Evolutionary conservation across 1,140 invertebrate species (phyloP).

Genomic region (Drosophila arizonae): DNA sequence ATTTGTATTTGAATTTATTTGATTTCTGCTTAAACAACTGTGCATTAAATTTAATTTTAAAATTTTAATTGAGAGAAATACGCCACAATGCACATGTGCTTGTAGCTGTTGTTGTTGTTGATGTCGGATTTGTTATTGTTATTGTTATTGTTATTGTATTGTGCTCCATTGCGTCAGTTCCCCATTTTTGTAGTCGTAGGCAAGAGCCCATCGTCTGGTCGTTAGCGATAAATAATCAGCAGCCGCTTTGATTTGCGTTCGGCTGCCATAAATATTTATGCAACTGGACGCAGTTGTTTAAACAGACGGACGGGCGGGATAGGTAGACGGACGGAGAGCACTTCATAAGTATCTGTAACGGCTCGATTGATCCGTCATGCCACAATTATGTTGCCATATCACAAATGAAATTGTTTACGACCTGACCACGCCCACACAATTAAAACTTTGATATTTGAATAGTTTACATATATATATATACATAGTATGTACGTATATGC

Average conservation of each 20-base stretch:
- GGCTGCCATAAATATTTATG: constrained; percentile 76
- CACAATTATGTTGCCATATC: constrained; percentile 18
- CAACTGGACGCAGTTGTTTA: constrained; percentile 65
- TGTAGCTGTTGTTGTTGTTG: constrained; percentile 34
- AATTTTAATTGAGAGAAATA: constrained; percentile 41
- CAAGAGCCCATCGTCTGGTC: constrained; percentile 35
- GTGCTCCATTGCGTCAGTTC: constrained; percentile 43
- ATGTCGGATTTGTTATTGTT: constrained; percentile 12
- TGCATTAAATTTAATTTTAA: constrained; percentile 66
- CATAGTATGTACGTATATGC: background rate
- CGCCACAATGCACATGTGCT: constrained; percentile 64
- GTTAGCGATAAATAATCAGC: constrained; percentile 71
- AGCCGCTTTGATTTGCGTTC: constrained; percentile 44
- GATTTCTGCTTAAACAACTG: constrained; percentile 55
- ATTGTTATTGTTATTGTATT: constrained; percentile 11
- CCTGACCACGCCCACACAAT: constrained; percentile 66
- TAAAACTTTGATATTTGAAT: constrained; percentile 44
- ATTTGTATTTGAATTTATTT: constrained; percentile 10
- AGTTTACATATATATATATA: background rate
- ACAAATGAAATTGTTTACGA: constrained; percentile 53
- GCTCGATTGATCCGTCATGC: constrained; percentile 6
- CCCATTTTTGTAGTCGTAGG: background rate
- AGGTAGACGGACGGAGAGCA: constrained; percentile 7
- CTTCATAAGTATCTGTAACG: constrained; percentile 42
- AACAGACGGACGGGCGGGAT: constrained; percentile 35